Conservation (phyloP, 2,888 invertebrate species). For the Osedax frankpressi region DNA sequence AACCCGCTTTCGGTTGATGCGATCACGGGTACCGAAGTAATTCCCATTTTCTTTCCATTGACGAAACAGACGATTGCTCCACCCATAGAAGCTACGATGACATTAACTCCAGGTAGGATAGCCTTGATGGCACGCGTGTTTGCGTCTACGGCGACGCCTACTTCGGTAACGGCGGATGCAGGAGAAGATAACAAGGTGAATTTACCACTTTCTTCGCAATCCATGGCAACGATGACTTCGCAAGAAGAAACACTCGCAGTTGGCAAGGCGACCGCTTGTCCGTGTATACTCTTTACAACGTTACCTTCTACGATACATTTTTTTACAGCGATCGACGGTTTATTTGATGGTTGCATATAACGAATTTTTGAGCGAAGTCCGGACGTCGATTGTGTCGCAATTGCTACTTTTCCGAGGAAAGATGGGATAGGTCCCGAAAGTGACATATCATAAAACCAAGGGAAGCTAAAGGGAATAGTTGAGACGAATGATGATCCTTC, state of each 20-base stretch:
- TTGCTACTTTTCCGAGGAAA: not conserved
- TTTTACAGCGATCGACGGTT: not conserved
- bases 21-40: not conserved
- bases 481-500: not conserved
- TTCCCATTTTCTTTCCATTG: not conserved
- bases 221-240: not conserved
- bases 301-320: not conserved
- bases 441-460: slow-evolving; percentile 4
- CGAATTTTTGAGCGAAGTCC: too few species aligned
- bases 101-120: not conserved
- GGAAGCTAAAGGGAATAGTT: not conserved
- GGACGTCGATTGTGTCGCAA: not conserved
- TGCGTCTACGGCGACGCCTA: not conserved
- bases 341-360: too few species aligned
- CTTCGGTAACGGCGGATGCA: not conserved
- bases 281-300: not conserved
- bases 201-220: not conserved
- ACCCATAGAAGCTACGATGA: not conserved
- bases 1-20: not conserved
- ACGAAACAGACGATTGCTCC: not conserved
- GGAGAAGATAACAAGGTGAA: not conserved
- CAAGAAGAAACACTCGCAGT: not conserved
- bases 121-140: not conserved
- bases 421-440: not conserved
- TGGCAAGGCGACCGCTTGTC: not conserved